Evolutionary conservation across 2,888 invertebrate species (phyloP).

Genomic region (Chloromyia formosa): DNA sequence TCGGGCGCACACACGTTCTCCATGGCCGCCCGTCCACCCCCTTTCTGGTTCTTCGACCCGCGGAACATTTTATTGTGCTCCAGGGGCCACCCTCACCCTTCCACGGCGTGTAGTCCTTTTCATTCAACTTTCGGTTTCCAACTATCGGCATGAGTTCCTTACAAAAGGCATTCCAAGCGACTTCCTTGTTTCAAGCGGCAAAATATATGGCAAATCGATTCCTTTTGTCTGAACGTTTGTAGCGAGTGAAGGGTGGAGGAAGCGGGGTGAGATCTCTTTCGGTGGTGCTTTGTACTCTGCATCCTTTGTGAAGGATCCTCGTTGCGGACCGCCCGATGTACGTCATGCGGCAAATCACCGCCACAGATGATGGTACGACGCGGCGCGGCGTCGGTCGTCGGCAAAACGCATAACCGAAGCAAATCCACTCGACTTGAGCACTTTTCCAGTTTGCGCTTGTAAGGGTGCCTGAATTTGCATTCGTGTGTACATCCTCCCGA

Average conservation of each 20-base stretch:
- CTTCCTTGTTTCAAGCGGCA: slow-evolving; percentile 41
- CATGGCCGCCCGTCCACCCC: not conserved
- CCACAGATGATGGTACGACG: not conserved
- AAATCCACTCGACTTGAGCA: not conserved
- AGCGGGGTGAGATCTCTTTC: not conserved
- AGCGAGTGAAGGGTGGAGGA: not conserved
- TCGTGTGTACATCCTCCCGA: slow-evolving; percentile 8
- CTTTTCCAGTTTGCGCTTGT: slow-evolving; percentile 19
- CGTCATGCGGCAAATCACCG: slow-evolving; percentile 38
- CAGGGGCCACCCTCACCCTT: not conserved
- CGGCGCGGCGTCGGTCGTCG: too few species aligned
- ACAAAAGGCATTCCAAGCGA: slow-evolving; percentile 21
- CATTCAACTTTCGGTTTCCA: slow-evolving; percentile 39
- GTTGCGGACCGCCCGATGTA: not conserved
- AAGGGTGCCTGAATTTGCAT: slow-evolving; percentile 13
- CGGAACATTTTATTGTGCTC: not conserved
- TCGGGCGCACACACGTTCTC: not conserved
- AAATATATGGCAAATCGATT: slow-evolving; percentile 48
- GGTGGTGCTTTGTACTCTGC: not conserved
- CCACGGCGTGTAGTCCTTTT: not conserved
- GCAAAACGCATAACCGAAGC: not conserved
- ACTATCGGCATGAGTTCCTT: slow-evolving; percentile 25
- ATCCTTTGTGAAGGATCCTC: slow-evolving; percentile 2
- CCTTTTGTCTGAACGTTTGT: slow-evolving; percentile 7
- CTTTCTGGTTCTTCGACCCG: not conserved